Percentiles rank a stretch among this genome's conserved stretches.
Evolutionary conservation across 2,797 vertebrate genomes (phyloP).

Genomic region (Graptemys geographica): DNA sequence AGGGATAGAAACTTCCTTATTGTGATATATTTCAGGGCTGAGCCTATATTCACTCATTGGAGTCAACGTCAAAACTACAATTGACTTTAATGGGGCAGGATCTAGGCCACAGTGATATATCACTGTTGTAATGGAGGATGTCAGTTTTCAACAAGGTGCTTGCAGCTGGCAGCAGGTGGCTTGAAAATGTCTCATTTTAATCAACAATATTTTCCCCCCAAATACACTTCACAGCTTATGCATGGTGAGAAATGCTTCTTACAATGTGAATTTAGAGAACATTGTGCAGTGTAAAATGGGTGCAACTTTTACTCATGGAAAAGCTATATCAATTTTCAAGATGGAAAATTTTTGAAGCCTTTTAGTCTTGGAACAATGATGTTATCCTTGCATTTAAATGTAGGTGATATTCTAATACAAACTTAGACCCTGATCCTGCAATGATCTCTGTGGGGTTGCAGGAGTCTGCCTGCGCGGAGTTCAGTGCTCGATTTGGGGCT

Average conservation of each 20-base stretch:
- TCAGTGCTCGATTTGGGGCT: background rate
- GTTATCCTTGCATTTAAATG: background rate
- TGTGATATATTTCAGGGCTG: background rate
- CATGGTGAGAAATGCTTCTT: conserved; percentile 44
- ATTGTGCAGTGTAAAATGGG: conserved; percentile 41
- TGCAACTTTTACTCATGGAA: background rate
- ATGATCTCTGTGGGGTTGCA: background rate
- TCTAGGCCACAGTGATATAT: background rate
- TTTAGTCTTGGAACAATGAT: background rate
- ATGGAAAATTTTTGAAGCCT: conserved; percentile 12
- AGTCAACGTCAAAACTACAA: background rate
- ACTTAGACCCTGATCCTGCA: background rate
- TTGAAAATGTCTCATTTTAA: conserved; percentile 62
- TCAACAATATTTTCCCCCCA: conserved; percentile 17
- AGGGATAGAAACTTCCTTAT: background rate
- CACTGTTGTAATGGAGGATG: background rate
- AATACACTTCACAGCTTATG: conserved; percentile 41
- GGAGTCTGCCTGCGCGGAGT: background rate
- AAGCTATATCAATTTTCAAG: background rate
- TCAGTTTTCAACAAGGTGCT: conserved; percentile 36
- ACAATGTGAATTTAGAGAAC: conserved; percentile 52
- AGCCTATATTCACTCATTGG: background rate
- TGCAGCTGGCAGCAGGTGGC: background rate
- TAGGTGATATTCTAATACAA: background rate
- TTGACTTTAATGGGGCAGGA: background rate